phyloP scores from a whole-genome alignment of 2,888 invertebrate genomes.

The Mycalesis mineus region DNA sequence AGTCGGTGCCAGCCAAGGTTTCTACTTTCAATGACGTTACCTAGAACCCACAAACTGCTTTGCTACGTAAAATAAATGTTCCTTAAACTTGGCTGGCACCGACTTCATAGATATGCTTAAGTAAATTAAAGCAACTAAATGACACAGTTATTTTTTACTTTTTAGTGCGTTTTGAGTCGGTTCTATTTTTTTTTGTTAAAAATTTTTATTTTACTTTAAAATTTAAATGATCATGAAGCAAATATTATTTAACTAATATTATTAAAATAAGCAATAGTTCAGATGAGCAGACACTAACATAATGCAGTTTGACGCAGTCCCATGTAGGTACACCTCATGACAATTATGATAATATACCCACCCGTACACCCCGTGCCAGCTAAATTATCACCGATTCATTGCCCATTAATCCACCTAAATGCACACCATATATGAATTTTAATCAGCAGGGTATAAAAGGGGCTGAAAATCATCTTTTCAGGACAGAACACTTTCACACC shows the following conservation, averaged over 20 bases:
- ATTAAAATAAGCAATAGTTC: background rate
- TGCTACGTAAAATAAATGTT: too few relatives aligned
- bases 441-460: slow-evolving; percentile 5
- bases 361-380: background rate
- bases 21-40: too few relatives aligned
- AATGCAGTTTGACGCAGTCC: background rate
- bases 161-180: too few relatives aligned
- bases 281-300: background rate
- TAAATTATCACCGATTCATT: background rate
- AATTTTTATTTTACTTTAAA: too few relatives aligned
- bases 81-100: too few relatives aligned
- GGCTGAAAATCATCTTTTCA: background rate
- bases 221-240: too few relatives aligned
- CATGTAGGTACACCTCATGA: background rate
- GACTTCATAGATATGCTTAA: too few relatives aligned
- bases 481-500: background rate
- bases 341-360: background rate
- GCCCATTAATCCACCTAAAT: slow-evolving; percentile 5
- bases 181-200: too few relatives aligned
- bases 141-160: too few relatives aligned
- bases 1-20: too few relatives aligned
- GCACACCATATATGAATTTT: slow-evolving; percentile 7
- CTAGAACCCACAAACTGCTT: too few relatives aligned
- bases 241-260: background rate
- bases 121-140: too few relatives aligned